Evolutionary conservation across 2,888 invertebrate species (phyloP).

Genomic region (Zygogramma bicolorata): DNA sequence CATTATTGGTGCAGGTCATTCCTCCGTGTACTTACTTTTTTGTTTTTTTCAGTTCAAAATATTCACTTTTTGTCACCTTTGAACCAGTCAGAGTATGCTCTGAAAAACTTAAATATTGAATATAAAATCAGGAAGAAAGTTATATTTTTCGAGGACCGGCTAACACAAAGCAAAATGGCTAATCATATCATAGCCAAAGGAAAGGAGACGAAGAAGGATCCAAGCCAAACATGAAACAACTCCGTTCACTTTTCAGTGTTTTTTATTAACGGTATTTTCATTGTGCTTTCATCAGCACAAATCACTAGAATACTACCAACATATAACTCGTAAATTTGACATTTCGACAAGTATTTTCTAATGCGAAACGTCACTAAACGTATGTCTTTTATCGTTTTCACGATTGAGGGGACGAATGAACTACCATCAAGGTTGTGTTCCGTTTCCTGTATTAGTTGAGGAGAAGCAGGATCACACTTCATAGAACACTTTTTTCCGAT

Average conservation of each 20-base stretch:
- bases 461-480: no score
- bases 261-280: conserved; percentile 58
- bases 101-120: neutral
- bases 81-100: neutral
- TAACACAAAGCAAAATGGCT: conserved; percentile 59
- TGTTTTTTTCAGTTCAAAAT: neutral
- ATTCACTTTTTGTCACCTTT: neutral
- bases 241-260: conserved; percentile 48
- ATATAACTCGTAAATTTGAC: conserved; percentile 35
- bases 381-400: neutral
- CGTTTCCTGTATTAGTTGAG: no score
- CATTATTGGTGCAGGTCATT: conserved; percentile 7
- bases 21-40: conserved; percentile 7
- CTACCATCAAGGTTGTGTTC: no score
- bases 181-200: conserved; percentile 53
- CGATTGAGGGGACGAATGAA: no score
- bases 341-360: neutral
- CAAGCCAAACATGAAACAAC: conserved; percentile 58
- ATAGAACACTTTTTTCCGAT: no score
- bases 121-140: conserved; percentile 18
- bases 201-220: conserved; percentile 38
- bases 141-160: conserved; percentile 39
- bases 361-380: neutral
- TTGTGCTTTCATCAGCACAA: conserved; percentile 46
- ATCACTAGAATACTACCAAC: conserved; percentile 52